Base-by-base conservation (phyloP, 2,888 invertebrate genomes). In the Anaspis maculata region DNA sequence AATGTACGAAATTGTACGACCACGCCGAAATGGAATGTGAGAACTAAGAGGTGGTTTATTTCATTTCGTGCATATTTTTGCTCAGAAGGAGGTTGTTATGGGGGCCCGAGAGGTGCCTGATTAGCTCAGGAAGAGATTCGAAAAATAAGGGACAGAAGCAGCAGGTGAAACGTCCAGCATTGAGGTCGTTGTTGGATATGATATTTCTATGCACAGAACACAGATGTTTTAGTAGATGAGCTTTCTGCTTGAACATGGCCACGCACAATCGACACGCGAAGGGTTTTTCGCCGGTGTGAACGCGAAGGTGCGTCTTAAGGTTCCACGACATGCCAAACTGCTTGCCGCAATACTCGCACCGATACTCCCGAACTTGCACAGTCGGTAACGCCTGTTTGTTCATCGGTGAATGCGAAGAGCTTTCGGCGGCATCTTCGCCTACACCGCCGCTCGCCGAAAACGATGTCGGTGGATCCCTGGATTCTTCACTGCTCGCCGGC, bases 301-400 rank as follows among this genome's bases (percentile, higher is more conserved):
- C 88, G 57, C 88, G 74, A 35, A 88, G 71, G 66, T 88, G 88
- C 41, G 88, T 89, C 64, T 89, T 89, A 56, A 89, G 72, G 71
- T 89, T 89, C 88, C 88, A 89, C 37, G 87, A 87, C 88, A 88
- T 88, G 39, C 88, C 88, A 54, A 89, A 89, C 64, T 88, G 88
- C 66, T 89, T 89, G 34, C 87, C 87, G 62, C 88, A 88, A 62
- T 88, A 88, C 59, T 84, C 85, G 61, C 88, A 89, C 38, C 87
- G 79, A 62, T 89, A 89, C 62, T 88, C 88, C 35, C 88, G 74
- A 25, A 86, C 83, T 29, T 83, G 81, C 68, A 72, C 60, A 7
- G 55, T 41, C 7, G 56, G 56, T 31, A 54, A 31, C 15, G 50
- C 42, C 34, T 49, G 52, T 38, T 56, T 54, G 67, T 72, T 50